Evolutionary conservation across 2,797 vertebrate genomes (phyloP), one percentile per base, ranked within the genome.

Genomic region (Tolypeutes matacus): DNA sequence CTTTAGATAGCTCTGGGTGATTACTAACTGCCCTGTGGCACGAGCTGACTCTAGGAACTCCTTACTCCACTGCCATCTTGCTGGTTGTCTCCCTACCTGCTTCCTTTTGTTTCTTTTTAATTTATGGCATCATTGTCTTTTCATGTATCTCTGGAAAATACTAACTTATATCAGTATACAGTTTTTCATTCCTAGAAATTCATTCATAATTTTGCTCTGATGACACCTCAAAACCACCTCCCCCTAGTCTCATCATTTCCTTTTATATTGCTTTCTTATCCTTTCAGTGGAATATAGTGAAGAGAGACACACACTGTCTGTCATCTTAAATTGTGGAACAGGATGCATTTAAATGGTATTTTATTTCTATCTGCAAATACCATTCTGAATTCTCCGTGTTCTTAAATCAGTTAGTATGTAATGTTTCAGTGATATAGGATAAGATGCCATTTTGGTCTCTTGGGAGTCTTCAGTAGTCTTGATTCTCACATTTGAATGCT

Each of bases 291-390:
- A 81, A 84, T 69, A 91, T 60, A 89, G 20, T 86, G 53, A 21
- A 53, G n/a, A 83, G 27, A 86, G 25, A 83, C 72, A 82, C 5
- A 34, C 42, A 29, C 65, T 67, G 14, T 85, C 62, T 85, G 9
- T 53, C 49, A 77, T 77, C 53, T 96, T 39, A 36, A 91, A 86
- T 29, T 94, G 15, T 77, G 31, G 18, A 83, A 62, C 58, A 58
- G 34, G 25, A 56, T 85, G 23, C 11, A 7, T 77, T 80, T 96
- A 56, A 72, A 29, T 73, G 62, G 5, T 86, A 65, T 93, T 78
- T 89, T 78, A 56, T 89, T 89, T 89, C 53, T 82, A 34, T 39
- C 65, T 80, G 53, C 91, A 96, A 86, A 89, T 95, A 56, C 7
- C 15, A 34, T 73, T 75, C 70, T 85, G 9, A 60, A 42, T 86